Evolutionary conservation across 2,888 invertebrate genomes (phyloP).

Genomic region (Chydorus sphaericus): DNA sequence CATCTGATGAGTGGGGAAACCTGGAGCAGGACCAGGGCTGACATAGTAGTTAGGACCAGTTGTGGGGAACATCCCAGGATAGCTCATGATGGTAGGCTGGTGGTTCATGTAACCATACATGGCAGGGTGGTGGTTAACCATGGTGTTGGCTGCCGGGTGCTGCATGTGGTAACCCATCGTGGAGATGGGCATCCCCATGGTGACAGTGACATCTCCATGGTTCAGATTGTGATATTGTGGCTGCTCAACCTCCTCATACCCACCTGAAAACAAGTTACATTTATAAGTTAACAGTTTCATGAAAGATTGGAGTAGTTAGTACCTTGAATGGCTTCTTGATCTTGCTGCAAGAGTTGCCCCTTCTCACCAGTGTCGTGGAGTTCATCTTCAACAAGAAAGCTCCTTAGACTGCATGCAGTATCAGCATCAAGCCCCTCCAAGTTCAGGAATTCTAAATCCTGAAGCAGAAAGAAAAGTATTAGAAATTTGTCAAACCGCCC

Average conservation of each 20-base stretch:
- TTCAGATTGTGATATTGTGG: not conserved
- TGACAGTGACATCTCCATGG: not conserved
- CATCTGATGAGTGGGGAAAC: not conserved
- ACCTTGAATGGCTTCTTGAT: not conserved
- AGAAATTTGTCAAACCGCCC: no score
- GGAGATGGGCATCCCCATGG: no score
- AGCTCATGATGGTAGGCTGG: no score
- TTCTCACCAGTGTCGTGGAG: not conserved
- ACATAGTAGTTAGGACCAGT: not conserved
- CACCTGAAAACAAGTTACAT: no score
- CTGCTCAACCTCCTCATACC: not conserved
- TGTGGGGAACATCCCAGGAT: no score
- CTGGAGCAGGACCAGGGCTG: not conserved
- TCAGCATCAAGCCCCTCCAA: conserved; percentile 40
- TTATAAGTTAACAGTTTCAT: not conserved
- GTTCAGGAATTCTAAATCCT: conserved; percentile 58
- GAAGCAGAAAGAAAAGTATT: conserved; percentile 29
- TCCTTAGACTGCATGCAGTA: not conserved
- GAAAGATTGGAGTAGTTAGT: not conserved
- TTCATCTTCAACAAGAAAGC: not conserved
- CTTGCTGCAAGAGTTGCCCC: not conserved
- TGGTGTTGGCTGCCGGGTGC: no score
- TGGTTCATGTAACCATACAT: no score
- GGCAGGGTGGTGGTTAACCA: no score
- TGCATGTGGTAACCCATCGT: no score